phyloP scores from a whole-genome alignment of 2,113 vertebrate genomes.

The Poecile atricapillus region DNA sequence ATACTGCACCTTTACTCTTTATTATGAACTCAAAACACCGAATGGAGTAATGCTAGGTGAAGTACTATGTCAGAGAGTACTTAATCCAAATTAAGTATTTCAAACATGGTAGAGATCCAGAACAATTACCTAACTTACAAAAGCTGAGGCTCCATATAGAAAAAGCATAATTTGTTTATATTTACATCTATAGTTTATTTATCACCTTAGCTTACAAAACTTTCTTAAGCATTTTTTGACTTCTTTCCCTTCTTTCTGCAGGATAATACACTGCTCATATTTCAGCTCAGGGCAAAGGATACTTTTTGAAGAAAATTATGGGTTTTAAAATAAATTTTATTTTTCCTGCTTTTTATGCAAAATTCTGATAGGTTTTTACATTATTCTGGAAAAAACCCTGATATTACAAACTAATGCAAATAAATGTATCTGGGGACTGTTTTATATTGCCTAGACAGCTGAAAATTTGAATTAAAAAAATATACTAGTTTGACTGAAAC shows the following conservation, averaged over 20 bases:
- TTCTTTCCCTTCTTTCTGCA: neutral
- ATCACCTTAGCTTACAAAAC: neutral
- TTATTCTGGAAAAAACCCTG: neutral
- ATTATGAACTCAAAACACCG: neutral
- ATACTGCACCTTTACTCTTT: neutral
- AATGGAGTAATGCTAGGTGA: neutral
- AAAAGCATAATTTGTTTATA: neutral
- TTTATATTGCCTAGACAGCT: neutral
- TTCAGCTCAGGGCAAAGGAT: neutral
- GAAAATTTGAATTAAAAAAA: neutral
- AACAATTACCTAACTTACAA: neutral
- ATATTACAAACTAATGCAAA: neutral
- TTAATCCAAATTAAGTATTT: neutral
- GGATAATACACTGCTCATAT: neutral
- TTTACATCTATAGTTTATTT: neutral
- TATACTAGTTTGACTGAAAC: neutral
- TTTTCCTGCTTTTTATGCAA: neutral
- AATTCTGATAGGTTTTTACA: neutral
- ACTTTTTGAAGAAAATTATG: neutral
- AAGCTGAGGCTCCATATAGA: neutral
- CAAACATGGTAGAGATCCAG: neutral
- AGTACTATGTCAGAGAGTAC: neutral
- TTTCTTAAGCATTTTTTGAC: neutral
- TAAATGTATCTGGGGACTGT: neutral
- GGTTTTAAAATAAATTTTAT: neutral